Evolutionary conservation across 2,888 invertebrate genomes (phyloP), one percentile per base, ranked within the genome.

Genomic region (Carpatolechia fugitivella): DNA sequence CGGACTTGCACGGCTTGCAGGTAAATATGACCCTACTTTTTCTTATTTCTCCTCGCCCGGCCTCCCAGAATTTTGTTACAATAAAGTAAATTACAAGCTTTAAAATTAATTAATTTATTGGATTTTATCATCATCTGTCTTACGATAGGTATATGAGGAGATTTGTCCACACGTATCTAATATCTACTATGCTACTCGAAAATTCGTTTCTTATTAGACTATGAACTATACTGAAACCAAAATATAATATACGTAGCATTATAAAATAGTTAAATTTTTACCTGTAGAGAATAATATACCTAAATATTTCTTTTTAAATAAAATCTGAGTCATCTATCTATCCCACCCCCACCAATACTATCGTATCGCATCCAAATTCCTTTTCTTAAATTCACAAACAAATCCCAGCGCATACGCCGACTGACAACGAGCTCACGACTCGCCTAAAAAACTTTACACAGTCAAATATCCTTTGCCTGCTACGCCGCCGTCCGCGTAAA

Each of bases 381-480:
- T 74, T 61, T 61, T 66, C 53, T 47, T 70, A 72, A 74, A 78
- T 78, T 79, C 79, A 81, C 80, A 78, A 83, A 80, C 79, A 83
- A 80, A 82, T 80, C 80, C 78, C 78, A n/a, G 72, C 61, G 62
- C 63, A 62, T 41, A 11, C 30, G 72, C 71, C 68, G 73, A 70
- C 64, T 24, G 24, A 24, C 24, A 24, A 24, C 70, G 71, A 69
- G 76, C 81, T 80, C 81, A 84, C 84, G 83, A 80, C 73, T 76
- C 70, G 66, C 69, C 72, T 76, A 86, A 88, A 87, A 87, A 86
- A 86, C 78, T 68, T 66, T 72, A 75, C 74, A 71, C 76, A 82
- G 79, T 84, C 86, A 86, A 88, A 87, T 88, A 89, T 88, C 88
- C 89, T 87, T 84, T 76, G 82, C 76, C 70, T 67, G 77, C 64